Conservation (phyloP, 2,797 vertebrate species). For the Pseudochromis fuscus region DNA sequence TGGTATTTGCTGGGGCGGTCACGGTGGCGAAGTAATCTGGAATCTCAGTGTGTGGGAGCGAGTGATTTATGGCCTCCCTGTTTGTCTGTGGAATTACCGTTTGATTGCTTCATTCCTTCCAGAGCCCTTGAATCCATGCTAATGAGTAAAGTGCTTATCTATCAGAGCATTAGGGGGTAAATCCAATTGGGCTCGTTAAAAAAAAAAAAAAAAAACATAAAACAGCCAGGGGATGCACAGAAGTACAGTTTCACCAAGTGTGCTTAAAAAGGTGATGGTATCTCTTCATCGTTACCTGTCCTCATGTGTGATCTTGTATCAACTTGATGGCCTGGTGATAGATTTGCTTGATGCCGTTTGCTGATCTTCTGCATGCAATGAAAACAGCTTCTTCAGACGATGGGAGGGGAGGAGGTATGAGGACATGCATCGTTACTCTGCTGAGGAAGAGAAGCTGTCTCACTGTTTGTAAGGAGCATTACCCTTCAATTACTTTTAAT, state of each 20-base stretch:
- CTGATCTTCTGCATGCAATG: too few species aligned
- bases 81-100: conserved; percentile 81
- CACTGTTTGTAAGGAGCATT: conserved; percentile 74
- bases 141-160: conserved; percentile 85
- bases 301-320: neutral
- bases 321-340: conserved; percentile 7
- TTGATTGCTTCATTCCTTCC: conserved; percentile 84
- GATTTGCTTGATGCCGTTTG: conserved; percentile 33
- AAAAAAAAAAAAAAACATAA: conserved; percentile 49
- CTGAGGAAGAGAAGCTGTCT: conserved; percentile 64
- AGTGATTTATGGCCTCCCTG: conserved; percentile 76
- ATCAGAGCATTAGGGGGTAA: conserved; percentile 74
- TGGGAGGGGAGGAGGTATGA: conserved; percentile 19
- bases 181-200: conserved; percentile 76
- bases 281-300: neutral
- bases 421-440: conserved; percentile 68
- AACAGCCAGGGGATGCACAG: conserved; percentile 51
- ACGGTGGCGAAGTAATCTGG: conserved; percentile 61
- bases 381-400: too few species aligned
- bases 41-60: conserved; percentile 70
- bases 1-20: conserved; percentile 67
- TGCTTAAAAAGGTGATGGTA: neutral
- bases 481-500: conserved; percentile 77
- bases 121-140: conserved; percentile 78
- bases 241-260: conserved; percentile 60